phyloP scores from a whole-genome alignment of 2,888 invertebrate species.

The Parnassius mnemosyne region DNA sequence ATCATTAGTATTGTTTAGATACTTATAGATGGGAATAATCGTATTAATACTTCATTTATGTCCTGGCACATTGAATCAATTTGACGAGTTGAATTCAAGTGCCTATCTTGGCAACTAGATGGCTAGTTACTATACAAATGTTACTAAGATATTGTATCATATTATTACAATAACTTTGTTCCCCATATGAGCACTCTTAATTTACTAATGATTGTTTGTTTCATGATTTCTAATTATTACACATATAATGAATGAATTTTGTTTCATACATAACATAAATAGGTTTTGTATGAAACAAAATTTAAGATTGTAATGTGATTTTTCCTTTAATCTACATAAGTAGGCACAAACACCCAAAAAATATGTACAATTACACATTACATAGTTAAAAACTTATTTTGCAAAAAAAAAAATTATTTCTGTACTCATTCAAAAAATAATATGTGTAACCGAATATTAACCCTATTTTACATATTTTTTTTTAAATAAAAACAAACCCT shows the following conservation, averaged over 20 bases:
- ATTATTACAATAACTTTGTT: constrained; percentile 51
- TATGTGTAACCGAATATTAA: too few relatives aligned
- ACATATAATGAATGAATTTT: too few relatives aligned
- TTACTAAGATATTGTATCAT: constrained; percentile 20
- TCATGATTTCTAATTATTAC: constrained; percentile 43
- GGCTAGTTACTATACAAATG: constrained; percentile 26
- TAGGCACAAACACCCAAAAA: too few relatives aligned
- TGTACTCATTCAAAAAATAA: too few relatives aligned
- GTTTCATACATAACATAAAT: too few relatives aligned
- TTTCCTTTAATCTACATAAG: too few relatives aligned
- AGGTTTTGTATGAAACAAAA: too few relatives aligned
- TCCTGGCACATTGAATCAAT: constrained; percentile 22
- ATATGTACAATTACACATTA: too few relatives aligned
- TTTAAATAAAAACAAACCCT: background rate
- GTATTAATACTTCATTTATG: constrained; percentile 29
- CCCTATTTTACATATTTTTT: background rate
- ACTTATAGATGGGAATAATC: constrained; percentile 5
- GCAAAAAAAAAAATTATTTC: too few relatives aligned
- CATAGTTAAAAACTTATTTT: too few relatives aligned
- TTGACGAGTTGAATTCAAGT: constrained; percentile 36
- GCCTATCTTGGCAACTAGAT: constrained; percentile 35
- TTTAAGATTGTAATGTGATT: too few relatives aligned
- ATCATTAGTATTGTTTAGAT: background rate
- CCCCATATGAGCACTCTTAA: constrained; percentile 61
- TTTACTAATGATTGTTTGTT: constrained; percentile 33